phyloP scores from a whole-genome alignment of 2,797 vertebrate species.

The Ambastaia sidthimunki region DNA sequence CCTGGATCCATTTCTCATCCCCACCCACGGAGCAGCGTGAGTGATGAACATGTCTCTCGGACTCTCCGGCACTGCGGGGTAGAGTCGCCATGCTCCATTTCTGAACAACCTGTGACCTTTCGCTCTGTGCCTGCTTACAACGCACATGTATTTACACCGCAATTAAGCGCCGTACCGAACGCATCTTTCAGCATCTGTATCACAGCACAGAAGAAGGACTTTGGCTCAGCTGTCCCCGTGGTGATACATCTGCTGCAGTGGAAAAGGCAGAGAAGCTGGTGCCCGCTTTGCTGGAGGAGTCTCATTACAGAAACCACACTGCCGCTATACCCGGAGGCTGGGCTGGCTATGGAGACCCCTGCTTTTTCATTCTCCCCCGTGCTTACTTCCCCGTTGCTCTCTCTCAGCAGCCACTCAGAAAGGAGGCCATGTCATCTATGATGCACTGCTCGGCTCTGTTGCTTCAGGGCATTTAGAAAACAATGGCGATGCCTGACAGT shows the following conservation, averaged over 20 bases:
- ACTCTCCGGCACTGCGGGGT: constrained; percentile 41
- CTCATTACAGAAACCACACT: constrained; percentile 59
- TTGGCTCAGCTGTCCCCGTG: constrained; percentile 41
- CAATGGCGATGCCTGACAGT: constrained; percentile 55
- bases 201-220: constrained; percentile 23
- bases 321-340: constrained; percentile 50
- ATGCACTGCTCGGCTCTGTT: constrained; percentile 45
- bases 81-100: constrained; percentile 32
- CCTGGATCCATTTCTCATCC: constrained; percentile 51
- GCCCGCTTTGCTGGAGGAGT: constrained; percentile 47
- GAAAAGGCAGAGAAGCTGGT: constrained; percentile 35
- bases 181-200: constrained; percentile 36
- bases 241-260: constrained; percentile 51
- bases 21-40: constrained; percentile 49
- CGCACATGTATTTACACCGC: constrained; percentile 18
- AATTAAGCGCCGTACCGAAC: constrained; percentile 34
- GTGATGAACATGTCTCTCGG: constrained; percentile 41
- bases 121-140: constrained; percentile 12
- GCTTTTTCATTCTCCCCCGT: constrained; percentile 41
- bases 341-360: constrained; percentile 33
- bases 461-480: constrained; percentile 50
- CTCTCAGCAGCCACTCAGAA: constrained; percentile 35
- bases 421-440: constrained; percentile 53
- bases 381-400: constrained; percentile 35
- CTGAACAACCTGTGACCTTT: constrained; percentile 28